Evolutionary conservation across 2,113 vertebrate genomes (phyloP).

Genomic region (Corythornis cristatus): DNA sequence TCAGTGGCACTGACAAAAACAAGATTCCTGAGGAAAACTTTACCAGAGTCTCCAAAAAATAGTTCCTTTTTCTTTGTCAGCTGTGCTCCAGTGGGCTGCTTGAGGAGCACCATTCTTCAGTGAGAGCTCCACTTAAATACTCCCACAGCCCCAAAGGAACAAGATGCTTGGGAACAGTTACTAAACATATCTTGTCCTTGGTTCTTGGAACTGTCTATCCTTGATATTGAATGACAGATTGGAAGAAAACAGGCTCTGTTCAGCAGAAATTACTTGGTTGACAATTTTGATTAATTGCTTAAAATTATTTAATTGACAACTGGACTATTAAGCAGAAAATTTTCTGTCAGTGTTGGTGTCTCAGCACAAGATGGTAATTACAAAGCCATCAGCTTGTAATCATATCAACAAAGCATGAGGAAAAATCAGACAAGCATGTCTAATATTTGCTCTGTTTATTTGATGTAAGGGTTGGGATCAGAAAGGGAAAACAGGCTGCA

Average conservation of each 20-base stretch:
- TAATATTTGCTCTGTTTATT: slow-evolving; percentile 28
- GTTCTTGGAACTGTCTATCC: neutral
- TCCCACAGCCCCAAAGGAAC: neutral
- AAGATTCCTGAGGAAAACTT: slow-evolving; percentile 8
- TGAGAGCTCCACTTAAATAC: neutral
- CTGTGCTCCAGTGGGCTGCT: neutral
- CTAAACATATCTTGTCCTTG: neutral
- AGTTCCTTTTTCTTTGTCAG: neutral
- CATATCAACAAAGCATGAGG: neutral
- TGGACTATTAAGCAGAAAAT: neutral
- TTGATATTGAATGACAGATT: neutral
- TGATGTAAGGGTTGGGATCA: neutral
- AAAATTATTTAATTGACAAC: neutral
- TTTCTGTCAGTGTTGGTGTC: neutral
- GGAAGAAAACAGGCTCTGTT: neutral
- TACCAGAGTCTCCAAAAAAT: neutral
- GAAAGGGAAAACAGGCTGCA: neutral
- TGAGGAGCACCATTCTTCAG: slow-evolving; percentile 22
- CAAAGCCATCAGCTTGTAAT: neutral
- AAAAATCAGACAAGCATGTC: neutral
- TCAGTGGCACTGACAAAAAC: slow-evolving; percentile 35
- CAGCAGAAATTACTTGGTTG: neutral
- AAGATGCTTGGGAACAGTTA: neutral
- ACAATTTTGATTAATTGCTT: neutral
- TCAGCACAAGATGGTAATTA: neutral